Percentiles rank a stretch among this genome's conserved stretches.
Evolutionary conservation across 1,140 invertebrate genomes (phyloP).

Genomic region (Pseudobourletiella spinata): DNA sequence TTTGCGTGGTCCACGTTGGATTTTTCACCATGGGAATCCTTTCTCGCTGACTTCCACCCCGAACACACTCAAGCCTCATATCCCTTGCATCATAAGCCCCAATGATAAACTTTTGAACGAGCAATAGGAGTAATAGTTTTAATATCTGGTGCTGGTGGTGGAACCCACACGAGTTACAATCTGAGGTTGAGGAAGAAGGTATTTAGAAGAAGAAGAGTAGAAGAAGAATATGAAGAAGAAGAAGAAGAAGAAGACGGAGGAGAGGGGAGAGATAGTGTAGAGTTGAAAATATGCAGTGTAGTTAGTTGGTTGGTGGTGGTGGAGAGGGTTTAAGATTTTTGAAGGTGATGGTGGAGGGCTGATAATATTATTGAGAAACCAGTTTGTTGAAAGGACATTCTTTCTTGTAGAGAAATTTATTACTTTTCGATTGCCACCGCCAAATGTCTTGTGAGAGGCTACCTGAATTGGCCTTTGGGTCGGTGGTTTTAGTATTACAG

Average conservation of each 20-base stretch:
- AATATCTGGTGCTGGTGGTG: no score
- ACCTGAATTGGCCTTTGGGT: conserved; percentile 27
- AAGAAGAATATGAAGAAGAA: no score
- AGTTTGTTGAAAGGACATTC: conserved; percentile 36
- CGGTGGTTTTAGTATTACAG: neutral
- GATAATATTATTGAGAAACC: conserved; percentile 31
- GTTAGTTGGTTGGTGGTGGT: neutral
- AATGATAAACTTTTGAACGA: no score
- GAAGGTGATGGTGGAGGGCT: conserved; percentile 13
- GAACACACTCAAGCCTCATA: no score
- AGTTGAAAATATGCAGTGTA: neutral
- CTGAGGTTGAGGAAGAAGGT: neutral
- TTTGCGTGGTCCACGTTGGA: neutral
- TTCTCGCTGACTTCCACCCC: no score
- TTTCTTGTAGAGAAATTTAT: conserved; percentile 31
- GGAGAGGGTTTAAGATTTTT: neutral
- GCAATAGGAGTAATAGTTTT: no score
- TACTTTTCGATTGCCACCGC: conserved; percentile 34
- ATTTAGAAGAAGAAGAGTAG: no score
- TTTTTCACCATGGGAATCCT: neutral
- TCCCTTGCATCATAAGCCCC: no score
- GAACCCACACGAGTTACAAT: neutral
- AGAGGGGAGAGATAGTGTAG: conserved; percentile 4
- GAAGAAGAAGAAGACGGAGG: no score
- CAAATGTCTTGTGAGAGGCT: conserved; percentile 32